Evolutionary conservation across 2,797 vertebrate genomes (phyloP).

Genomic region (Gastrophryne carolinensis): DNA sequence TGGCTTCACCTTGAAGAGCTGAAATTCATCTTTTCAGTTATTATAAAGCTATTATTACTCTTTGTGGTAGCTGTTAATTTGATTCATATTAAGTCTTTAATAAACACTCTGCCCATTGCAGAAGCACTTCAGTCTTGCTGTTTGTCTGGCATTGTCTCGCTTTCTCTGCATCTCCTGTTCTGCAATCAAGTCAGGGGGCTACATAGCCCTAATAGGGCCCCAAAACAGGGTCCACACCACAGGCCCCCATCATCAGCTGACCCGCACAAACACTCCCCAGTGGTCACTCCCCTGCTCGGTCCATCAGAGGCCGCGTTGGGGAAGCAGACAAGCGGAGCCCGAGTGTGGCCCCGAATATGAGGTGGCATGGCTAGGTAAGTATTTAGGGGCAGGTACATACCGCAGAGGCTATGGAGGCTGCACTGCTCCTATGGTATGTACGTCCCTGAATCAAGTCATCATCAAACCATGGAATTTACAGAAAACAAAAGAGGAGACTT

Average conservation of each 20-base stretch:
- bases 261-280: too few species aligned
- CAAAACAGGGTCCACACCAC: too few species aligned
- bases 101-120: constrained; percentile 4
- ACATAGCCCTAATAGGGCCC: too few species aligned
- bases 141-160: constrained; percentile 8
- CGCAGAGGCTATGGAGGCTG: too few species aligned
- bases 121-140: constrained; percentile 7
- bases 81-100: constrained; percentile 22
- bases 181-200: constrained; percentile 27
- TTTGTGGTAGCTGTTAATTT: constrained; percentile 23
- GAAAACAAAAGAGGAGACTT: constrained; percentile 4
- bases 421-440: too few species aligned
- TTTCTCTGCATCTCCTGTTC: constrained; percentile 8
- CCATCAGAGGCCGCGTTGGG: too few species aligned
- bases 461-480: constrained; percentile 11
- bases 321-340: too few species aligned
- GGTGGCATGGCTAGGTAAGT: too few species aligned
- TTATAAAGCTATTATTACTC: constrained; percentile 30
- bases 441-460: constrained; percentile 25
- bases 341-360: too few species aligned
- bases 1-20: constrained; percentile 3
- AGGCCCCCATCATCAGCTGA: too few species aligned
- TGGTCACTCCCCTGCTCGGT: too few species aligned
- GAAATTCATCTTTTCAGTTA: background rate
- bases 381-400: too few species aligned